Base-by-base conservation (phyloP, 1,140 invertebrate genomes). In the Phymastichus coffea region DNA sequence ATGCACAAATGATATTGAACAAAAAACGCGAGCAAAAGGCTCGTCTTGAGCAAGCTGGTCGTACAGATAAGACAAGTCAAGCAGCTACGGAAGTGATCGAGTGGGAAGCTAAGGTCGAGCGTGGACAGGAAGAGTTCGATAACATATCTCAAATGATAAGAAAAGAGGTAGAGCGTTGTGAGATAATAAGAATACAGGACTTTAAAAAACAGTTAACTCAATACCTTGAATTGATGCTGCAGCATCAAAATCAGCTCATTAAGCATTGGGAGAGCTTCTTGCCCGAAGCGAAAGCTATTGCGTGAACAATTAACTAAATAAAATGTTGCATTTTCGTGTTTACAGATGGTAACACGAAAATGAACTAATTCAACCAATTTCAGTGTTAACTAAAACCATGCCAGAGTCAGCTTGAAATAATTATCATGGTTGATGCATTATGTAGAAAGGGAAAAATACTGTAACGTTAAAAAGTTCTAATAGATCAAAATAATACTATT, bases 141-240 rank as follows among this genome's bases (percentile, higher is more conserved):
- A 89, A 90, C 67, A 98, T 99, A 72, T 98, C 95, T 1, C 88
- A 89, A 65, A 94, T 94, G 79, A 99, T 99, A 64, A 95, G 97
- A 72, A 91, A 92, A 57, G 97, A 99, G 80, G 86, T 99, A 75
- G 93, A 96, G 66, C 83, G 91, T 25, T 97, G 97, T 80, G 95
- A 98, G 74, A 83, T 90, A 53, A 85, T 88, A 46, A 85, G 96
- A 68, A 88, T 97, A 12, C 84, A 88, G 57, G 97, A 99, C 74
- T 96, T 99, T 73, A 95, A 96, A 71, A 83, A 86, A 40, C 90
- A 90, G 46, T 86, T 97, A 66, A 86, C 97, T 15, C 88, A 91
- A 67, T 98, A 98, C 79, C 83, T 99, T 63, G 94, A 99, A 76
- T 87, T 91, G 52, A 89, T 99, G 75, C 87, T 99, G 82, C 89